A percentile compares a stretch with the other conserved stretches of the same genome.
These are phyloP conservation scores for Ploceus nigricollis DNA, from an alignment of 2,113 vertebrate species.

Conservation along the genomic window DNA sequence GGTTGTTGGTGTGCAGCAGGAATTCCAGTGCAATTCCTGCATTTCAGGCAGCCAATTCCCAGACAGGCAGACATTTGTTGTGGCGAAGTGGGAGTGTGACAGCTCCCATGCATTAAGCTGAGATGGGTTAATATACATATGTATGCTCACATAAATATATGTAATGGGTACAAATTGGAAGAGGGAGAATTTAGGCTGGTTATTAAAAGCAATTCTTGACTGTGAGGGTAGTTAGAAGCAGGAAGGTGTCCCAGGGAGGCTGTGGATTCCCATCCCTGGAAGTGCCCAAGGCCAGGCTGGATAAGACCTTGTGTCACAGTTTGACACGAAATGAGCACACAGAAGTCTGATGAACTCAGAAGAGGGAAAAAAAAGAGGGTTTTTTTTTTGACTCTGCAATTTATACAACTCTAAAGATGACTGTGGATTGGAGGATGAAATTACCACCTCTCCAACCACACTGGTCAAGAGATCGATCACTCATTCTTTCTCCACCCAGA, in stretches of 20 bases:
- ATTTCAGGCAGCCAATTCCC: not conserved
- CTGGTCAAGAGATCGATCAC: too few relatives aligned
- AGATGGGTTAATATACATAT: not conserved
- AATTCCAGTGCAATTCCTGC: not conserved
- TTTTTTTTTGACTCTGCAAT: too few relatives aligned
- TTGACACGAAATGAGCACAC: too few relatives aligned
- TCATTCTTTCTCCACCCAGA: too few relatives aligned
- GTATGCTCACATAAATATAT: too few relatives aligned
- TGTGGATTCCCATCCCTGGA: not conserved
- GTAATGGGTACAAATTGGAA: not conserved
- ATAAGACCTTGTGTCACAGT: fast-evolving
- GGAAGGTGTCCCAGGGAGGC: not conserved
- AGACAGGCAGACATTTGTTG: not conserved
- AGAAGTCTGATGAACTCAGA: too few relatives aligned
- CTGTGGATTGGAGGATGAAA: too few relatives aligned
- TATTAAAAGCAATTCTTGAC: not conserved
- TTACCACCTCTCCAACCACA: too few relatives aligned
- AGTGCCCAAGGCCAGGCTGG: not conserved
- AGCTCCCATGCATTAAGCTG: not conserved
- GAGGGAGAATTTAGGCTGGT: too few relatives aligned
- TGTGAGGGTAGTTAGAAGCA: not conserved
- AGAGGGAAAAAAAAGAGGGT: too few relatives aligned
- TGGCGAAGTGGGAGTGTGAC: not conserved
- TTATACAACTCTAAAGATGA: too few relatives aligned
- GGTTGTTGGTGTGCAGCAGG: not conserved